Evolutionary conservation across 2,113 vertebrate species (phyloP), one percentile per base, ranked within the genome.

Genomic region (Poecilia latipinna): DNA sequence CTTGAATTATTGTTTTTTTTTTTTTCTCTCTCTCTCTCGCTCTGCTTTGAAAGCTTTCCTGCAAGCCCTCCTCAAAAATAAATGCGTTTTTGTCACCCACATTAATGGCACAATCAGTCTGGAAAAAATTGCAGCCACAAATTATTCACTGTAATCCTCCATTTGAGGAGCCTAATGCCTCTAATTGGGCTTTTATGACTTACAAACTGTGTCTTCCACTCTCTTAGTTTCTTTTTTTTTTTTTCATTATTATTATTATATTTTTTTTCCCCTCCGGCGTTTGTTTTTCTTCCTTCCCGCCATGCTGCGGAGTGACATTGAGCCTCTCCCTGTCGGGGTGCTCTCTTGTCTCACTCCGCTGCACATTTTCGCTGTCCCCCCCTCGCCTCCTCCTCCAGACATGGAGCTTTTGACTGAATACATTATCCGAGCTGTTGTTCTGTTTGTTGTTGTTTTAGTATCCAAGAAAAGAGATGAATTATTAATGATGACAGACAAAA

Each of bases 401-500:
- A 84, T 85, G 83, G 88, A 91, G 92, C 91, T 90, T 91, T 91
- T 89, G 86, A 91, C 92, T 93, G 92, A 91, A 93, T 93, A 93
- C 85, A 93, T 93, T 92, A 93, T 90, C 88, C 48, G 75, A 89
- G 92, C 90, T 91, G 90, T 93, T 93, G 91, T 93, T 91, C 88
- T 91, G 89, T 91, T 93, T 92, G 90, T 92, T 92, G 91, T 91
- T 93, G 90, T 93, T 91, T 92, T 92, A 90, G 90, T 85, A 88
- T 83, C 86, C 80, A 79, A 87, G 90, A 85, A 85, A 87, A 82
- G 80, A 84, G 82, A 91, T 93, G 91, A 93, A 93, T 93, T 92
- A 92, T 93, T 93, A 92, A 93, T 93, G 85, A 88, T 79, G 82
- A 86, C 90, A 80, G 82, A 83, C 86, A 82, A 75, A 87, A 72